A percentile compares a stretch with the other conserved stretches of the same genome.
Evolutionary conservation across 1,140 invertebrate genomes (phyloP).

Genomic region (Euura lappo): DNA sequence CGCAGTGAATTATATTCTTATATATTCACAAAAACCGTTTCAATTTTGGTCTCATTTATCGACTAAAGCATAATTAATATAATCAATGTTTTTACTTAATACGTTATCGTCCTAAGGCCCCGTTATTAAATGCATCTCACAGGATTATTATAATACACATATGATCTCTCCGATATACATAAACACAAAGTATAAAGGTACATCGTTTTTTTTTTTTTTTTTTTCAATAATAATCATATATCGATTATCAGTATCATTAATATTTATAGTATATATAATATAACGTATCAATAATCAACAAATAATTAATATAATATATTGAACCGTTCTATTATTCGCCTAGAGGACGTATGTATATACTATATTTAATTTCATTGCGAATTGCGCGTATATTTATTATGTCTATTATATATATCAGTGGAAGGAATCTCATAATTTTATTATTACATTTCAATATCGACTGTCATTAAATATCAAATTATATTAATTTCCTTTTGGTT

Average conservation of each 20-base stretch:
- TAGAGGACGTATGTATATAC: neutral
- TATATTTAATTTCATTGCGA: neutral
- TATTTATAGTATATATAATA: neutral
- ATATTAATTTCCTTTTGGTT: neutral
- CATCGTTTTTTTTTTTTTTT: no score
- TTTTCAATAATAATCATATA: neutral
- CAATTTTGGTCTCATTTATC: neutral
- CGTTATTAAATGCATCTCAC: neutral
- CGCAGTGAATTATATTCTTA: no score
- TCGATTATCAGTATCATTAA: neutral
- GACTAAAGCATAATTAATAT: neutral
- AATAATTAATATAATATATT: neutral
- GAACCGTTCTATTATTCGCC: neutral
- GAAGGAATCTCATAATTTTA: neutral
- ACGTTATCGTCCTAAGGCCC: slow-evolving; percentile 4
- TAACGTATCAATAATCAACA: neutral
- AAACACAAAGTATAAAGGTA: no score
- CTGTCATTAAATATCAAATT: neutral
- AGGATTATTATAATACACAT: neutral
- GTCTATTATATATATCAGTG: neutral
- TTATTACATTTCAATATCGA: neutral
- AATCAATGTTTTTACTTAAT: neutral
- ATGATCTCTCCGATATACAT: neutral
- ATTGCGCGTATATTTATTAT: neutral
- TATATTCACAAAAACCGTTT: neutral